Percentiles rank a stretch among this genome's conserved stretches.
These are phyloP conservation scores for Cygnus buccinator DNA, from an alignment of 2,113 vertebrate genomes.

Conservation along the genomic window DNA sequence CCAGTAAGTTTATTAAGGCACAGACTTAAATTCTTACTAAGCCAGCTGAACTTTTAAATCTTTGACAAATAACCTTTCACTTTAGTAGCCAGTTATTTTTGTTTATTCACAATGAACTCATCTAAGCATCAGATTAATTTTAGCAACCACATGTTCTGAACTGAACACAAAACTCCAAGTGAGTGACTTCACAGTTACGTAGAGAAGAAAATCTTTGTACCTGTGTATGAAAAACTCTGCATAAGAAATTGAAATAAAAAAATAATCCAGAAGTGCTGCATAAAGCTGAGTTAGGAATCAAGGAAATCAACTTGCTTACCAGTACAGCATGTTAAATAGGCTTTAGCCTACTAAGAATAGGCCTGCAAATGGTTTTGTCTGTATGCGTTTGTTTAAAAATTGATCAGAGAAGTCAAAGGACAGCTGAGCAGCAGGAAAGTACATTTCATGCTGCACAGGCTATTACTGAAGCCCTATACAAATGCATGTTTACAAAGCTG, in stretches of 20 bases:
- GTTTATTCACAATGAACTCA: conserved; percentile 7
- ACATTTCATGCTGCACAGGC: background rate
- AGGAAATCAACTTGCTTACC: background rate
- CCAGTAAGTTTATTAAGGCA: background rate
- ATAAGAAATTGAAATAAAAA: background rate
- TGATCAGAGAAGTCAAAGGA: background rate
- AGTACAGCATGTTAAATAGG: background rate
- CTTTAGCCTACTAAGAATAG: background rate
- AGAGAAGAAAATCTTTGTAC: background rate
- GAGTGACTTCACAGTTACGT: background rate
- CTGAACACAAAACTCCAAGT: background rate
- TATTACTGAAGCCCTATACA: background rate
- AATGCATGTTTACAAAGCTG: background rate
- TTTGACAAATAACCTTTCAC: background rate
- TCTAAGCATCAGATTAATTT: background rate
- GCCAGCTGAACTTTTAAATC: background rate
- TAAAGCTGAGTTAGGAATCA: background rate
- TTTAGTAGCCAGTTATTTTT: background rate
- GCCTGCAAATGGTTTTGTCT: background rate
- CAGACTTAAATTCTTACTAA: background rate
- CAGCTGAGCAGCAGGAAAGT: background rate
- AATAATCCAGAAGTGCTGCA: background rate
- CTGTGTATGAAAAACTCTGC: background rate
- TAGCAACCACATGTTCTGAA: background rate
- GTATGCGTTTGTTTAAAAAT: background rate